phyloP scores from a whole-genome alignment of 2,888 invertebrate species.

The Macaria liturata region DNA sequence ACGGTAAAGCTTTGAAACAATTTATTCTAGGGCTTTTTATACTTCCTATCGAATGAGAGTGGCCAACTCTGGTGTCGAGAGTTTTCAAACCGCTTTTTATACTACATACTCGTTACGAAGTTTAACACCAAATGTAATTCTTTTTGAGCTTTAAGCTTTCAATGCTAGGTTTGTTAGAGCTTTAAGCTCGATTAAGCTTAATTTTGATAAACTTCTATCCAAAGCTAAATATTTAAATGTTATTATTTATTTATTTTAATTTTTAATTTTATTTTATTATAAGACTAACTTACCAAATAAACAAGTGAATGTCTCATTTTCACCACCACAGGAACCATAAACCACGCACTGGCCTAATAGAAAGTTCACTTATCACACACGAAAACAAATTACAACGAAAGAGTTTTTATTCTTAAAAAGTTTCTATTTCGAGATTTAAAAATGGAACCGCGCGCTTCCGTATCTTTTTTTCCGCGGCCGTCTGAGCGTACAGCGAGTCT shows the following conservation, averaged over 20 bases:
- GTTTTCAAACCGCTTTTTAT: too few species aligned
- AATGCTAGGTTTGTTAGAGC: too few species aligned
- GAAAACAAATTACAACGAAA: constrained; percentile 8
- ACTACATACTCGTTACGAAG: too few species aligned
- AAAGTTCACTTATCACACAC: constrained; percentile 46
- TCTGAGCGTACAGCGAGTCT: constrained; percentile 41
- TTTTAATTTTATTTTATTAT: too few species aligned
- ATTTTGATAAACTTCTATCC: background rate
- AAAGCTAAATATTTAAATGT: background rate
- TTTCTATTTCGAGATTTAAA: background rate
- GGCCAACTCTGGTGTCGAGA: too few species aligned
- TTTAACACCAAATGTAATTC: too few species aligned
- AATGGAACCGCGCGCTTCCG: constrained; percentile 32
- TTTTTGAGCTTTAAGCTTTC: too few species aligned
- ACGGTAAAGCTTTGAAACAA: too few species aligned
- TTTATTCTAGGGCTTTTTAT: too few species aligned
- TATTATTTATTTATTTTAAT: too few species aligned
- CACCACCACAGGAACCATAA: constrained; percentile 16
- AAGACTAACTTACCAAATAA: constrained; percentile 60
- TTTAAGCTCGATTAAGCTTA: too few species aligned
- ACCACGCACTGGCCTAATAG: constrained; percentile 42
- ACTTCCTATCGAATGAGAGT: too few species aligned
- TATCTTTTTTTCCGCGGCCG: constrained; percentile 33
- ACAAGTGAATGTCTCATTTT: constrained; percentile 47
- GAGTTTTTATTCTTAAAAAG: background rate